phyloP scores from a whole-genome alignment of 2,797 vertebrate genomes.

The Danio albolineatus region DNA sequence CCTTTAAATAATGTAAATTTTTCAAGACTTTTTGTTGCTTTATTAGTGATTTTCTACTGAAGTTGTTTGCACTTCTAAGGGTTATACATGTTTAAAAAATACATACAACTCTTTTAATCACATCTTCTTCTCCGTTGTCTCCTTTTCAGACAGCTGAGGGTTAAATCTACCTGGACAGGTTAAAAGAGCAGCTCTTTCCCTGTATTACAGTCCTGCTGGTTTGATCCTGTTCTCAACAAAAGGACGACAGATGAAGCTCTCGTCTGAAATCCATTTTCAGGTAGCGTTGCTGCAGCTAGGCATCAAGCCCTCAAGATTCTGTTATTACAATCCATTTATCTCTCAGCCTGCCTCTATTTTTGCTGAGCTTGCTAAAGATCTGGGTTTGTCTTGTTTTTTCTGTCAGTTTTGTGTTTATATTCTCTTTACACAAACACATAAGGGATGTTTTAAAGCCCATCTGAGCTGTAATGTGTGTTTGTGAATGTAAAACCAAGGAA shows the following conservation, averaged over 20 bases:
- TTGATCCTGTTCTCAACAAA: not conserved
- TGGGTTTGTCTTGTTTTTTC: not conserved
- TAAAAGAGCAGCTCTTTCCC: not conserved
- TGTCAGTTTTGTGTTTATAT: not conserved
- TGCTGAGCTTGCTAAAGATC: not conserved
- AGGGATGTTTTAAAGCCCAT: not conserved
- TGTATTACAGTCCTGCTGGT: not conserved
- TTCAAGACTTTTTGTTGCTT: not conserved
- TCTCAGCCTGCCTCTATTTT: not conserved
- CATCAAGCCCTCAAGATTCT: conserved; percentile 22
- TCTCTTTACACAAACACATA: not conserved
- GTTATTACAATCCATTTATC: conserved; percentile 35
- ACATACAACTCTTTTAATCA: not conserved
- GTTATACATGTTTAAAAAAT: not conserved
- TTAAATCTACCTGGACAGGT: not conserved
- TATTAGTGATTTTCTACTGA: not conserved
- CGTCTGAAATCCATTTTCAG: not conserved
- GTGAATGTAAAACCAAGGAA: not conserved
- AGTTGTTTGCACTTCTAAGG: no score
- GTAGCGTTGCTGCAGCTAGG: not conserved
- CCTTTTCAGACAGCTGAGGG: not conserved
- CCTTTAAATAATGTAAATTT: no score
- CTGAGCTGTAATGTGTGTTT: not conserved
- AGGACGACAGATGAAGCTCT: conserved; percentile 16
- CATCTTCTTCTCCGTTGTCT: not conserved